Conservation (phyloP, 2,797 vertebrate genomes). For the Silurus aristotelis region DNA sequence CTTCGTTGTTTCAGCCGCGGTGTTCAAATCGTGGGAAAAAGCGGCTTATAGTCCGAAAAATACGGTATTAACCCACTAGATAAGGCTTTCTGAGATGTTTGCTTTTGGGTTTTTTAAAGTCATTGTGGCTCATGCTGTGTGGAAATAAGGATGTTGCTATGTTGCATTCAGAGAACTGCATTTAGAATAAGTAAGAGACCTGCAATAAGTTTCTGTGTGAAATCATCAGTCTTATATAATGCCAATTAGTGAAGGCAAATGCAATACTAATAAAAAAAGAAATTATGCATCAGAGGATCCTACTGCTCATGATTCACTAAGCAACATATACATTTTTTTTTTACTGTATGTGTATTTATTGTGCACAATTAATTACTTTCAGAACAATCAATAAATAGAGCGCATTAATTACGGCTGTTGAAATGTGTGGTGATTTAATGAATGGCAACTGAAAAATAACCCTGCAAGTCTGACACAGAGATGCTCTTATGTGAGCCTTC, state of each 20-base stretch:
- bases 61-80: no score
- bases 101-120: neutral
- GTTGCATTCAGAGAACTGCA: neutral
- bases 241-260: conserved; percentile 23
- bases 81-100: conserved; percentile 7
- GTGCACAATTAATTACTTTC: neutral
- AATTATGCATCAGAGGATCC: conserved; percentile 5
- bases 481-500: conserved; percentile 14
- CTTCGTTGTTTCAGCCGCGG: no score
- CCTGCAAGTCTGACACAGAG: neutral
- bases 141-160: conserved; percentile 7
- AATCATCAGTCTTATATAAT: neutral
- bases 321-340: conserved; percentile 4
- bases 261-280: conserved; percentile 22
- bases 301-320: neutral
- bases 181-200: neutral
- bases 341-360: neutral
- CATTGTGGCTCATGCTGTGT: neutral
- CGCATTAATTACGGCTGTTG: conserved; percentile 20
- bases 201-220: neutral
- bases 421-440: conserved; percentile 30
- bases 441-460: conserved; percentile 33
- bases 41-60: neutral
- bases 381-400: neutral
- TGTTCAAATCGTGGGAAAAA: no score